Evolutionary conservation across 2,797 vertebrate genomes (phyloP), one percentile per base, ranked within the genome.

Genomic region (Luscinia megarhynchos): DNA sequence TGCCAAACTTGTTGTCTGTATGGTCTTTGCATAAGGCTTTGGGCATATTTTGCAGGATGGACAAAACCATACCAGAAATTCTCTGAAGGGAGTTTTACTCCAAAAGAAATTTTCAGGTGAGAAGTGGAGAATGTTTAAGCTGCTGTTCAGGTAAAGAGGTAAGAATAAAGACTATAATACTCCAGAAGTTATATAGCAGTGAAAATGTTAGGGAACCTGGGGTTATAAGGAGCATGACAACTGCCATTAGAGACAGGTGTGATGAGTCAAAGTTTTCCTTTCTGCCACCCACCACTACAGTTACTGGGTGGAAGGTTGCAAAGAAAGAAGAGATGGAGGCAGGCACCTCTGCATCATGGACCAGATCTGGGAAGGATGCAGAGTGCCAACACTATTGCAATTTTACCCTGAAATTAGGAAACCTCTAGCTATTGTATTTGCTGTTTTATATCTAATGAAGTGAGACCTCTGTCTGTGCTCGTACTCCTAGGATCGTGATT

Each of bases 251-350:
- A 88, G 67, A 75, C 55, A 79, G n/a, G 8, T 88, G 80, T 45
- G 70, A 72, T 79, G 63, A 88, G 51, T 72, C 83, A 86, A 84
- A 30, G 74, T 58, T 88, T 90, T 93, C 91, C 59, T 66, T 90
- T 88, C 74, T 88, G 59, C 70, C 59, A 24, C 48, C 63, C 59
- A 86, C 87, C 9, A 38, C 36, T 68, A 58, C 24, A 69, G 51
- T 72, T 80, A 78, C 24, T 69, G 54, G n/a, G 70, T 75, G 43
- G 72, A 87, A 76, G 57, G 59, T 45, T 30, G 50, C 59, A 81
- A 76, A 79, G 83, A 61, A 86, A 51, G 58, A 90, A 78, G 72
- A 38, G 19, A 24, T 72, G 43, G 54, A 86, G 55, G 43, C 48
- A 94, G 59, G 45, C 38, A 53, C 12, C 51, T 86, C 58, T 69